Conservation (phyloP, 2,113 vertebrate species). For the Terrapene triunguis region DNA sequence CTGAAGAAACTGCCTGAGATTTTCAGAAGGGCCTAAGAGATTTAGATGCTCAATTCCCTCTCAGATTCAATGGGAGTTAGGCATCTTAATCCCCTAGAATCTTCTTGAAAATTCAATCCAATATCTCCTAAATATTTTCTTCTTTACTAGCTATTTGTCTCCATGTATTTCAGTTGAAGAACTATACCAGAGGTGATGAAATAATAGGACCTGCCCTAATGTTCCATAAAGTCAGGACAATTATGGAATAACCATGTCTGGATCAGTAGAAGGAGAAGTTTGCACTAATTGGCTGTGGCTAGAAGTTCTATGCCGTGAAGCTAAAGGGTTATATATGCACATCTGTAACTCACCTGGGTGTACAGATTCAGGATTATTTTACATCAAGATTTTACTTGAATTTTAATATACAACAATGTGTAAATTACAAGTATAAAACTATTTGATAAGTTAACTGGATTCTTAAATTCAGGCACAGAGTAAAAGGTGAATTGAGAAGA, state of each 20-base stretch:
- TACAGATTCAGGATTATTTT: not conserved
- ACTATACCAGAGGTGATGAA: not conserved
- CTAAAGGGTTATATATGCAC: not conserved
- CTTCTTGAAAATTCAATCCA: not conserved
- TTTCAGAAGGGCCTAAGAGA: not conserved
- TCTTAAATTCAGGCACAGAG: not conserved
- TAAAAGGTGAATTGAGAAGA: not conserved
- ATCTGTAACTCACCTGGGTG: not conserved
- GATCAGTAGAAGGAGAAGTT: not conserved
- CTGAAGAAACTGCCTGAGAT: not conserved
- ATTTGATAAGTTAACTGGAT: not conserved
- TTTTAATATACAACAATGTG: not conserved
- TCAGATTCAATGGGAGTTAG: not conserved
- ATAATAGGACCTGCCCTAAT: not conserved
- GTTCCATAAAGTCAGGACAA: not conserved
- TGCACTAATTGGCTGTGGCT: not conserved
- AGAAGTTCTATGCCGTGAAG: not conserved
- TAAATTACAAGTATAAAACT: rapidly evolving
- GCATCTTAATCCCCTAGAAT: not conserved
- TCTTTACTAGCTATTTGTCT: not conserved
- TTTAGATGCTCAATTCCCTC: not conserved
- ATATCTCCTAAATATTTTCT: not conserved
- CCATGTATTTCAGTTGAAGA: not conserved
- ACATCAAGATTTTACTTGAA: rapidly evolving
- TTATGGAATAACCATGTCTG: not conserved